Evolutionary conservation across 2,113 vertebrate genomes (phyloP), one percentile per base, ranked within the genome.

Genomic region (Empidonax traillii): DNA sequence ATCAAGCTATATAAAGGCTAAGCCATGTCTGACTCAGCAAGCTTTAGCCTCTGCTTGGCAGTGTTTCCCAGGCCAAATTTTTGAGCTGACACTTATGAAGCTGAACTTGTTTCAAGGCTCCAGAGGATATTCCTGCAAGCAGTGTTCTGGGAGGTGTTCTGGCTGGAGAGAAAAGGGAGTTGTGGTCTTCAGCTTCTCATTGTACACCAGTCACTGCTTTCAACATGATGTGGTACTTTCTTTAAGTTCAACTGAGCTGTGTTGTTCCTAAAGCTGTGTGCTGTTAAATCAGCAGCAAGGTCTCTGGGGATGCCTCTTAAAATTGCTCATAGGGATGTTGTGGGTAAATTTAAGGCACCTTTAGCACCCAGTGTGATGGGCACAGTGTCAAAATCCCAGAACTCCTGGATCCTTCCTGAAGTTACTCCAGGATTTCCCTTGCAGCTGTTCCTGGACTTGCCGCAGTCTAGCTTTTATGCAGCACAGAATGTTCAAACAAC

Each of bases 371-470:
- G 9, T n/a, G 7, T 77, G 33, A 27, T 85, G 39, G 52, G 66
- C 89, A 43, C 4, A 6, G 30, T 18, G 4, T 82, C 31, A 76
- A 61, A 82, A 74, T 37, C 28, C 28, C 31, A 85, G 53, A 90
- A 85, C 28, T 87, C 46, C 28, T 67, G 2, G 17, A 78, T 91
- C 11, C 25, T 87, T 62, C 61, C 46, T 72, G 37, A 91, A 82
- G 44, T 53, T 82, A 44, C 53, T 91, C 78, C 85, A 88, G 85
- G 67, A 91, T 85, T 93, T 96, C 75, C 67, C 46, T 92, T 71
- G 49, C 49, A 88, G 53, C 55, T 90, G 67, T 80, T 91, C 49
- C 41, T 1, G 8, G 85, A 76, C 31, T 95, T 95, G 53, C 67
- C 63, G 52, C 19, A 72, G 85, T 33, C 14, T 44, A 43, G 47